Evolutionary conservation across 2,888 invertebrate genomes (phyloP).

Genomic region (Aleiodes testaceus): DNA sequence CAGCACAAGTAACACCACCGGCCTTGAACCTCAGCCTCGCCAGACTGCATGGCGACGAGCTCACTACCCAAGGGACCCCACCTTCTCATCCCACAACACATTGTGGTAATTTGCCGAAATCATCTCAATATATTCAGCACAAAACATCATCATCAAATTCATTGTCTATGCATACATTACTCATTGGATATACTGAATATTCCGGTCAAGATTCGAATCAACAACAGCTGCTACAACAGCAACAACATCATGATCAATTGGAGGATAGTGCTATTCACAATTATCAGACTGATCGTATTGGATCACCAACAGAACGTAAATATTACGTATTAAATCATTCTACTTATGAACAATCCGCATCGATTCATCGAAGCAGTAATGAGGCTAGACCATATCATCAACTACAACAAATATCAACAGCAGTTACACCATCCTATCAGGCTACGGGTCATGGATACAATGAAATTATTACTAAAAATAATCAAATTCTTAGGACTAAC

Average conservation of each 20-base stretch:
- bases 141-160: constrained; percentile 38
- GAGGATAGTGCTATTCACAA: constrained; percentile 29
- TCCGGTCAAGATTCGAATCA: constrained; percentile 49
- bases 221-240: constrained; percentile 44
- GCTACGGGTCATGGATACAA: not conserved
- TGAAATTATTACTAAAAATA: not conserved
- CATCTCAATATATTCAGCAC: constrained; percentile 72
- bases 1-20: constrained; percentile 60
- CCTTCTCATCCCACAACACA: constrained; percentile 53
- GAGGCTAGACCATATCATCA: not conserved
- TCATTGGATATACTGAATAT: constrained; percentile 52
- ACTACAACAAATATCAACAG: constrained; percentile 30
- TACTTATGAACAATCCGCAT: constrained; percentile 29
- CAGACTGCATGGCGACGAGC: constrained; percentile 73
- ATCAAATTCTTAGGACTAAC: constrained; percentile 37
- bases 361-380: constrained; percentile 30
- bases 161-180: constrained; percentile 41
- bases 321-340: constrained; percentile 26
- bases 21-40: constrained; percentile 74
- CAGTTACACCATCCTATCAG: not conserved
- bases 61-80: constrained; percentile 60
- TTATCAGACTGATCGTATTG: constrained; percentile 34
- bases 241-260: not conserved
- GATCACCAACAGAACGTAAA: constrained; percentile 12
- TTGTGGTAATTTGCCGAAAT: constrained; percentile 70